These are phyloP conservation scores for Halcyon senegalensis DNA, from an alignment of 2,113 vertebrate species.

Conservation along the genomic window DNA sequence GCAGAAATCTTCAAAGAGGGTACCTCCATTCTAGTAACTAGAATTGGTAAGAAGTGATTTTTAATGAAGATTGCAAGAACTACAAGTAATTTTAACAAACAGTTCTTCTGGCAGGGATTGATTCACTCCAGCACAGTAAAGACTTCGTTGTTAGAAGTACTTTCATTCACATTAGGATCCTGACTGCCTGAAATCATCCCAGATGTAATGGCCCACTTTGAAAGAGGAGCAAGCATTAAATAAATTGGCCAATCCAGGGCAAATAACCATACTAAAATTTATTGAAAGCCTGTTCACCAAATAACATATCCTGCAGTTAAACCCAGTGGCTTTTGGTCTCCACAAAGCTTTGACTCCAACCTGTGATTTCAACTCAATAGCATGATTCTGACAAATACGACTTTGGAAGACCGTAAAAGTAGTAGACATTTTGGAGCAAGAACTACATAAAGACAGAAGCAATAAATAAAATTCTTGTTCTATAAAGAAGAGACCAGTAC, in stretches of 20 bases:
- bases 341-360: background rate
- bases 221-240: conserved; percentile 29
- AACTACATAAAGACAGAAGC: background rate
- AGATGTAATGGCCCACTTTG: background rate
- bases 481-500: background rate
- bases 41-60: background rate
- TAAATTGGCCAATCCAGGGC: background rate
- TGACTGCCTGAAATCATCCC: conserved; percentile 4
- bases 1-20: background rate
- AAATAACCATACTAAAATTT: conserved; percentile 16
- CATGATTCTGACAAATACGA: background rate
- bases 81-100: background rate
- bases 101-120: background rate
- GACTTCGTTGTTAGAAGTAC: background rate
- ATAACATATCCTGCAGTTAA: background rate
- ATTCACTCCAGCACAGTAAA: background rate
- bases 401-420: background rate
- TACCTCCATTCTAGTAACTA: background rate
- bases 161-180: background rate
- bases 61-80: conserved; percentile 2
- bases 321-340: background rate
- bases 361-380: background rate
- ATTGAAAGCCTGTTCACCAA: background rate
- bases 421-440: background rate
- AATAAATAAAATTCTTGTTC: background rate